Percentiles rank a stretch among this genome's conserved stretches.
Evolutionary conservation across 1,140 invertebrate genomes (phyloP).

Genomic region (Bombus pascuorum): DNA sequence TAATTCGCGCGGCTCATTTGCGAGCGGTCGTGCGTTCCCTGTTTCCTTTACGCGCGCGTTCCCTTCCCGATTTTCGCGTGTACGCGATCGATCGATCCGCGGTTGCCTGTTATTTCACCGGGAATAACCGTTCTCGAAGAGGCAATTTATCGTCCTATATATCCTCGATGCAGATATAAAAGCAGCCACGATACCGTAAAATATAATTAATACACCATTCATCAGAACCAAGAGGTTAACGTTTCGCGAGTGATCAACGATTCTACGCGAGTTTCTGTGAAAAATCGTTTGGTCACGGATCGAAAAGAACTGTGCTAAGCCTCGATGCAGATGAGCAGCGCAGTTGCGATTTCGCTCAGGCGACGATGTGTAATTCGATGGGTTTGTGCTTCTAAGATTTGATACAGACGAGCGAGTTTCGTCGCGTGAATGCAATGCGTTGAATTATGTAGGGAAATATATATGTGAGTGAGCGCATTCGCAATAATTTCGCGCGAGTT

Average conservation of each 20-base stretch:
- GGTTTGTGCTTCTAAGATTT: background rate
- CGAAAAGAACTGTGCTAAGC: no score
- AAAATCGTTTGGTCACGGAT: background rate
- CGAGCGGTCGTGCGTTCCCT: constrained; percentile 12
- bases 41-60: constrained; percentile 1
- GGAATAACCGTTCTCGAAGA: constrained; percentile 14
- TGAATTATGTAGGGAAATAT: no score
- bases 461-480: no score
- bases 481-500: background rate
- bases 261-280: background rate
- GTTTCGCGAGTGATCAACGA: background rate
- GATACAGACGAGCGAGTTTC: background rate
- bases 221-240: background rate
- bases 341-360: background rate
- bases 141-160: constrained; percentile 31
- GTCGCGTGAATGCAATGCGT: no score
- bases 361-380: background rate
- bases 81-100: constrained; percentile 3
- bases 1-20: constrained; percentile 51
- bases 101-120: background rate
- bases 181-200: background rate
- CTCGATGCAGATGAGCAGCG: background rate
- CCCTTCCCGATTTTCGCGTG: constrained; percentile 15
- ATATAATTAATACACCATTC: background rate
- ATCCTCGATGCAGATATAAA: background rate